Conservation (phyloP, 2,888 invertebrate species). For the Apeira syringaria region DNA sequence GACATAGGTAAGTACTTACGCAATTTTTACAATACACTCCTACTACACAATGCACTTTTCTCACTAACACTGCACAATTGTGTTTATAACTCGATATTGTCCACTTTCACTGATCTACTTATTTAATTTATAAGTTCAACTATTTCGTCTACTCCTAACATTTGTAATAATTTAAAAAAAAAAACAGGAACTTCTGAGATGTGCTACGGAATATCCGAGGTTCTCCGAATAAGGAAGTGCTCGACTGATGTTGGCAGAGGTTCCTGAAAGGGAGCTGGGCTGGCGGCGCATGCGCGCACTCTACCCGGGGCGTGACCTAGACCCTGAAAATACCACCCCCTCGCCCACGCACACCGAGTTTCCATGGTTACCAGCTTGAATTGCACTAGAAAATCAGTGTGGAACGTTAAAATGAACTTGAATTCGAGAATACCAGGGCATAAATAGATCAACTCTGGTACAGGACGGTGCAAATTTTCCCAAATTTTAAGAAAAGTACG, state of each 20-base stretch:
- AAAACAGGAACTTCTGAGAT: background rate
- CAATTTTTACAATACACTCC: background rate
- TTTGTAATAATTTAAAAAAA: background rate
- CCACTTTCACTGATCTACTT: background rate
- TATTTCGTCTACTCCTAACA: no score
- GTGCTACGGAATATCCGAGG: constrained; percentile 4
- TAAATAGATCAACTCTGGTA: background rate
- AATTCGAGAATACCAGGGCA: constrained; percentile 4
- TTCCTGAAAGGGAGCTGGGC: constrained; percentile 49
- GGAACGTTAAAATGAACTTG: constrained; percentile 22
- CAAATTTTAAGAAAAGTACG: background rate
- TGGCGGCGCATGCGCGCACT: constrained; percentile 71
- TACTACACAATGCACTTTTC: background rate
- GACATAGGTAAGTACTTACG: background rate
- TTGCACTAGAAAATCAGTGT: constrained; percentile 39
- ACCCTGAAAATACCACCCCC: constrained; percentile 79
- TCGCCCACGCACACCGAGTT: constrained; percentile 67
- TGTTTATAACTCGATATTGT: background rate
- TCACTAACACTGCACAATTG: constrained; percentile 3
- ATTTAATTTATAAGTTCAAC: no score
- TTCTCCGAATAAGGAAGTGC: constrained; percentile 53
- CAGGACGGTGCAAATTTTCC: background rate
- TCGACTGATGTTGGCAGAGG: constrained; percentile 51
- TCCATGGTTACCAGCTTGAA: constrained; percentile 58
- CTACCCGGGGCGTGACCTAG: constrained; percentile 80